These are phyloP conservation scores for Andrena praecox DNA, from an alignment of 2,888 invertebrate genomes.

Conservation along the genomic window DNA sequence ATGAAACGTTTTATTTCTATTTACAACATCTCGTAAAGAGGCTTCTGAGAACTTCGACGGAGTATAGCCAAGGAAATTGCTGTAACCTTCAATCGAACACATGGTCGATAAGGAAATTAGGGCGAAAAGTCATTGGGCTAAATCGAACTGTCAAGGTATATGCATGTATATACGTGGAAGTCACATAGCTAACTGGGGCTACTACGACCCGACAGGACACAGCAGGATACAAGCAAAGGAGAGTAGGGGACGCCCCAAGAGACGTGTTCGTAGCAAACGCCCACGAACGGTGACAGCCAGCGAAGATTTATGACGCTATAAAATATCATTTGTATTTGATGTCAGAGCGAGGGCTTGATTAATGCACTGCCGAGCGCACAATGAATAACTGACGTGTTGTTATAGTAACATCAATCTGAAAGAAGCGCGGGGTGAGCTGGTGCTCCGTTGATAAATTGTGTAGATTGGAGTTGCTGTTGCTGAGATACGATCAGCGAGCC, in stretches of 20 bases:
- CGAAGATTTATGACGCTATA: slow-evolving; percentile 84
- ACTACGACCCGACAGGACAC: slow-evolving; percentile 58
- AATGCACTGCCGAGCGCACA: slow-evolving; percentile 81
- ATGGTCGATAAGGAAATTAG: slow-evolving; percentile 29
- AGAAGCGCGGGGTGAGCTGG: slow-evolving; percentile 75
- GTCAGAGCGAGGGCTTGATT: slow-evolving; percentile 83
- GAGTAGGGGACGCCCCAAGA: slow-evolving; percentile 66
- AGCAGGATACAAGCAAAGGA: slow-evolving; percentile 46
- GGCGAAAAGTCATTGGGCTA: slow-evolving; percentile 59
- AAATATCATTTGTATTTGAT: slow-evolving; percentile 85
- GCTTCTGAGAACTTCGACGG: neutral
- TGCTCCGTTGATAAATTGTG: slow-evolving; percentile 81
- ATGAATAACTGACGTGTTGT: slow-evolving; percentile 82
- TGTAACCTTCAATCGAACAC: neutral
- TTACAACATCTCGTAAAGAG: no score
- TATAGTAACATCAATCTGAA: slow-evolving; percentile 82
- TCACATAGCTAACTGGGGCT: slow-evolving; percentile 68
- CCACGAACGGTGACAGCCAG: slow-evolving; percentile 79
- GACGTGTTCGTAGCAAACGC: slow-evolving; percentile 76
- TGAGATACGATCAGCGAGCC: slow-evolving; percentile 78
- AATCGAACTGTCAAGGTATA: slow-evolving; percentile 61
- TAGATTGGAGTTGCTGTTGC: slow-evolving; percentile 78
- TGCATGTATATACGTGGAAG: slow-evolving; percentile 40
- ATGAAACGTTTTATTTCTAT: no score
- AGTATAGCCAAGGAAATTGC: neutral